Evolutionary conservation across 2,888 invertebrate species (phyloP), one percentile per base, ranked within the genome.

Genomic region (Gastrophysa polygoni): DNA sequence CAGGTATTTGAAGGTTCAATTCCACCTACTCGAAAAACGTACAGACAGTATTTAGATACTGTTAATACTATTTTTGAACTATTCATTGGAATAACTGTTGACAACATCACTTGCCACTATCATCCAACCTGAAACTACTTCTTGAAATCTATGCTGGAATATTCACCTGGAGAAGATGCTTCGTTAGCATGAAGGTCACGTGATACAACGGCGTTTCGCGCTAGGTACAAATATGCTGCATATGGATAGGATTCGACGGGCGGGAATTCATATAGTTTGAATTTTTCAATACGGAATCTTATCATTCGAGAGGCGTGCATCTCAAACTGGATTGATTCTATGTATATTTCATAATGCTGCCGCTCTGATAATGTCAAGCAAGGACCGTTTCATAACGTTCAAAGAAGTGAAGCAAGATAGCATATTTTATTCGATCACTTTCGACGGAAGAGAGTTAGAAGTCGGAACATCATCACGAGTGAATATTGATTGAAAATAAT

Each of bases 261-360:
- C 14, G 68, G 66, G 66, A 69, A 61, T 70, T 68, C 68, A 68
- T 68, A 70, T 69, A 68, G 68, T 70, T 67, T 66, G 63, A 69
- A 69, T 69, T 70, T 70, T 67, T 67, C 64, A 69, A 63, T 66
- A 54, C 57, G 34, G 49, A 61, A 58, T 54, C 48, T 65, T 57
- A 48, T 18, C 48, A 38, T 48, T 32, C 34, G 57, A 49, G 34
- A 34, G 20, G 47, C 57, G 57, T 49, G 47, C 21, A 14, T 10
- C 0, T 24, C 20, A 54, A 54, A 54, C 43, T 16, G 43, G 46
- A 51, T 61, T 61, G n/a, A n/a, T n/a, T n/a, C n/a, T n/a, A n/a
- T n/a, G 57, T 57, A 51, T 61, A 57, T 61, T 61, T 57, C 51
- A 61, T 61, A 57, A 61, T 51, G 61, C 14, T 14, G 14, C 14